phyloP scores from a whole-genome alignment of 2,888 invertebrate species.

The Drosophila picticornis region DNA sequence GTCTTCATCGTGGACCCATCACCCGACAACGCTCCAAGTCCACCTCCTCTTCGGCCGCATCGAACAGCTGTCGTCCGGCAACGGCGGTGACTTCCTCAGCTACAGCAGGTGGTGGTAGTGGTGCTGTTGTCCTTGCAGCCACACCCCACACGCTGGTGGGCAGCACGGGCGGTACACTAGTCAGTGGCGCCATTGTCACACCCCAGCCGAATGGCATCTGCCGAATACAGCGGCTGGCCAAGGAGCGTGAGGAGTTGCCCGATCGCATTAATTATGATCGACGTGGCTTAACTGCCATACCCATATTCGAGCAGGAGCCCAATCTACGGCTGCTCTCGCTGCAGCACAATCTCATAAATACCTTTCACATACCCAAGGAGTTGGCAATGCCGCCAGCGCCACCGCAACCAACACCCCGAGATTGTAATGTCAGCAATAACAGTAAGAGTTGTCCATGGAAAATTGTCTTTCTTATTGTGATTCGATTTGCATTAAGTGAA shows the following conservation, averaged over 20 bases:
- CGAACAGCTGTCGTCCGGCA: constrained; percentile 69
- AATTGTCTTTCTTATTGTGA: neutral
- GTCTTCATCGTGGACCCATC: constrained; percentile 59
- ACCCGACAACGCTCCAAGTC: constrained; percentile 81
- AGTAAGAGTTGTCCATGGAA: constrained; percentile 20
- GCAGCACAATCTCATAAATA: constrained; percentile 95
- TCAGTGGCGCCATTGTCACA: constrained; percentile 74
- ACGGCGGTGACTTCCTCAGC: constrained; percentile 42
- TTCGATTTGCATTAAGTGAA: neutral
- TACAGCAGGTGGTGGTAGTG: neutral
- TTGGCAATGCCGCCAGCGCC: constrained; percentile 43
- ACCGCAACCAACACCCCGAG: constrained; percentile 48
- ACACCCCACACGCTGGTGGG: constrained; percentile 62
- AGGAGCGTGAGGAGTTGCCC: constrained; percentile 93
- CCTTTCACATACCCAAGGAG: constrained; percentile 85
- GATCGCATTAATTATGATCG: constrained; percentile 96
- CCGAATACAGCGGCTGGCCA: constrained; percentile 89
- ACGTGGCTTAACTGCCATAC: constrained; percentile 93
- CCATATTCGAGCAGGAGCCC: constrained; percentile 92
- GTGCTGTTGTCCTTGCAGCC: constrained; percentile 36
- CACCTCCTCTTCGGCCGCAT: constrained; percentile 79
- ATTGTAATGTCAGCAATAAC: constrained; percentile 26
- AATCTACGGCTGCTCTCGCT: constrained; percentile 93
- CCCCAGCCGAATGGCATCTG: constrained; percentile 84
- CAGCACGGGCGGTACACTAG: constrained; percentile 62